phyloP scores from a whole-genome alignment of 2,113 vertebrate genomes.

The Coturnix japonica region DNA sequence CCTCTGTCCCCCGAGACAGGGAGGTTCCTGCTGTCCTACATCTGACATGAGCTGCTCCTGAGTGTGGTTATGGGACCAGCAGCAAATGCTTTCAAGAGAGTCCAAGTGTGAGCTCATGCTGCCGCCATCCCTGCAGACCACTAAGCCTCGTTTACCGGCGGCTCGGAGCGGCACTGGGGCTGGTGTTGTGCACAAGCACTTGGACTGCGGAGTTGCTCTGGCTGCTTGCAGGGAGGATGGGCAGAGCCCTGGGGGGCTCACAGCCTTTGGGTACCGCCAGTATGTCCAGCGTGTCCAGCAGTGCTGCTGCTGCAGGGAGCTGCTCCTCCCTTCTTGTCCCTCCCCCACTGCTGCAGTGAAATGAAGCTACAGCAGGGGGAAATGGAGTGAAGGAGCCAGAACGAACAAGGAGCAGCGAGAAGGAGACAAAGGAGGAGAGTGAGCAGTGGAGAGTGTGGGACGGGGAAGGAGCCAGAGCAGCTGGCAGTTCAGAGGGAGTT shows the following conservation, averaged over 20 bases:
- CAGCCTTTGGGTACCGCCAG: background rate
- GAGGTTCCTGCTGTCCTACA: constrained; percentile 15
- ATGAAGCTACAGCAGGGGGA: constrained; percentile 44
- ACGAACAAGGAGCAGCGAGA: constrained; percentile 34
- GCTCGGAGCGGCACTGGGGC: background rate
- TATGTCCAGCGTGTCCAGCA: background rate
- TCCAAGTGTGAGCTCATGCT: constrained; percentile 72
- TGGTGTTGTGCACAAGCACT: background rate
- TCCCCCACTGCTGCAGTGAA: constrained; percentile 52
- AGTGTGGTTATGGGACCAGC: constrained; percentile 47
- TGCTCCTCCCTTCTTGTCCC: background rate
- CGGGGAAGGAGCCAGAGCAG: background rate
- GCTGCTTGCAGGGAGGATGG: background rate
- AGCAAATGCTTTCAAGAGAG: constrained; percentile 54
- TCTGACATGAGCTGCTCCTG: background rate
- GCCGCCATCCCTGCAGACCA: constrained; percentile 57
- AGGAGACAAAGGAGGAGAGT: constrained; percentile 66
- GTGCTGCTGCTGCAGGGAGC: background rate
- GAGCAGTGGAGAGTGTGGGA: constrained; percentile 27
- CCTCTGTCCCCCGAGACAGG: background rate
- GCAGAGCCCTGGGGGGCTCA: background rate
- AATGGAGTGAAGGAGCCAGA: constrained; percentile 60
- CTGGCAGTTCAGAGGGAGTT: constrained; percentile 1
- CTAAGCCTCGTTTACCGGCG: background rate
- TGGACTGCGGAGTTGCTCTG: fast-evolving